phyloP scores from a whole-genome alignment of 2,797 vertebrate species.

The Mus minutoides region DNA sequence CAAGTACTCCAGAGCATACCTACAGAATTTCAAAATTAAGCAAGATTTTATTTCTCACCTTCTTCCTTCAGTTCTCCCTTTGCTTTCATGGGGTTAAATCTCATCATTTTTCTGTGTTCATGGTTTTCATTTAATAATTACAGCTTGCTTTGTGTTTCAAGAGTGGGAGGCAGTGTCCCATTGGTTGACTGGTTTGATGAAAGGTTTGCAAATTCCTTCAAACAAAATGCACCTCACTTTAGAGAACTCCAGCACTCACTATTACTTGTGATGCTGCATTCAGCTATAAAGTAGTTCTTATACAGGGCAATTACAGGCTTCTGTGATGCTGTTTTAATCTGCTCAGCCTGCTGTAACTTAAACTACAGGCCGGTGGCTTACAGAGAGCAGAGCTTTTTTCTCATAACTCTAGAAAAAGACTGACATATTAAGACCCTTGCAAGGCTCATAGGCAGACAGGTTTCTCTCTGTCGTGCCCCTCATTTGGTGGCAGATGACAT shows the following conservation, averaged over 20 bases:
- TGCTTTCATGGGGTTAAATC: constrained; percentile 27
- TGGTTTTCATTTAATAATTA: constrained; percentile 20
- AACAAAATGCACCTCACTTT: not conserved
- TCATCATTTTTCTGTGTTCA: constrained; percentile 15
- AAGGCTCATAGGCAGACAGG: not conserved
- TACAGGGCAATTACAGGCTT: constrained; percentile 10
- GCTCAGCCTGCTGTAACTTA: not conserved
- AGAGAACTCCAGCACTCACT: not conserved
- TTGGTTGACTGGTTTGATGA: constrained; percentile 30
- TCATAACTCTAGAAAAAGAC: not conserved
- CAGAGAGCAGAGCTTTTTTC: not conserved
- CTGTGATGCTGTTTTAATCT: not conserved
- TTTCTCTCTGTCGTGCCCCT: not conserved
- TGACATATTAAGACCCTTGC: no score
- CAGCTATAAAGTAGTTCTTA: not conserved
- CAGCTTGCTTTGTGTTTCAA: constrained; percentile 13
- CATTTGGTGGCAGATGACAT: no score
- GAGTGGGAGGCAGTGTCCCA: not conserved
- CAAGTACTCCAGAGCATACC: not conserved
- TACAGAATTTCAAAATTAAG: constrained; percentile 31
- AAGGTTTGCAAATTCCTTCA: constrained; percentile 34
- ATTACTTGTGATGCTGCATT: not conserved
- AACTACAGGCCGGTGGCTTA: not conserved
- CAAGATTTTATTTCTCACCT: not conserved
- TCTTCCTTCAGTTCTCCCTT: constrained; percentile 39